A percentile compares a stretch with the other conserved stretches of the same genome.
Evolutionary conservation across 2,113 vertebrate species (phyloP).

Genomic region (Oncorhynchus clarkii): DNA sequence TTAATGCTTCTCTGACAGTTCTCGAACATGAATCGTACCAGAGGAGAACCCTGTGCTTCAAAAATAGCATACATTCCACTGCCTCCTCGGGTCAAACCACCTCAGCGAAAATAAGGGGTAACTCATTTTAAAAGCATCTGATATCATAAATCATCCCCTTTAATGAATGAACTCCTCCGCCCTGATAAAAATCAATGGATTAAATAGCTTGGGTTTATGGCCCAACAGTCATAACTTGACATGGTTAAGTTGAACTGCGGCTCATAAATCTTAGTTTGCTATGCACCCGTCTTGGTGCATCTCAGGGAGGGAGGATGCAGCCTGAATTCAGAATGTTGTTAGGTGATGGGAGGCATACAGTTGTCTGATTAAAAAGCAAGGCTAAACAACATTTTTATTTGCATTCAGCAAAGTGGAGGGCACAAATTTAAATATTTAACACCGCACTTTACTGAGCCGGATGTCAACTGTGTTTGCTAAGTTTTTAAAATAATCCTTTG

Average conservation of each 20-base stretch:
- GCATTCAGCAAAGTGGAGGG: conserved; percentile 13
- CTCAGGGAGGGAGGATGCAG: conserved; percentile 39
- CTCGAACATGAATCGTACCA: neutral
- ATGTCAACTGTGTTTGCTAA: neutral
- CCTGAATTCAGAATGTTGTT: conserved; percentile 21
- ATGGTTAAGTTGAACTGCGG: conserved; percentile 40
- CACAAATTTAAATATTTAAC: conserved; percentile 40
- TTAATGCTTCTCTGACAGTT: neutral
- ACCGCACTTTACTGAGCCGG: conserved; percentile 13
- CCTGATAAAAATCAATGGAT: conserved; percentile 31
- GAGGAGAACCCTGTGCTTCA: conserved; percentile 8
- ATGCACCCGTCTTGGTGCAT: conserved; percentile 29
- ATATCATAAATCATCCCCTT: conserved; percentile 29
- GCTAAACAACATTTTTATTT: conserved; percentile 31
- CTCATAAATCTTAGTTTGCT: conserved; percentile 40
- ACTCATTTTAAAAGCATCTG: conserved; percentile 24
- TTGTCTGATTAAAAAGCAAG: conserved; percentile 42
- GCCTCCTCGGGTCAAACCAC: conserved; percentile 26
- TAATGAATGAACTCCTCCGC: conserved; percentile 34
- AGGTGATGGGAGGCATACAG: conserved; percentile 18
- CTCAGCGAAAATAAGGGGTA: conserved; percentile 11
- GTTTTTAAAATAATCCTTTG: neutral
- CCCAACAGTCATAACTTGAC: conserved; percentile 21
- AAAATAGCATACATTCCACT: conserved; percentile 24
- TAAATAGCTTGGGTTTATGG: conserved; percentile 38